Conservation (phyloP, 2,888 invertebrate genomes). For the Allolobophora icterica region DNA sequence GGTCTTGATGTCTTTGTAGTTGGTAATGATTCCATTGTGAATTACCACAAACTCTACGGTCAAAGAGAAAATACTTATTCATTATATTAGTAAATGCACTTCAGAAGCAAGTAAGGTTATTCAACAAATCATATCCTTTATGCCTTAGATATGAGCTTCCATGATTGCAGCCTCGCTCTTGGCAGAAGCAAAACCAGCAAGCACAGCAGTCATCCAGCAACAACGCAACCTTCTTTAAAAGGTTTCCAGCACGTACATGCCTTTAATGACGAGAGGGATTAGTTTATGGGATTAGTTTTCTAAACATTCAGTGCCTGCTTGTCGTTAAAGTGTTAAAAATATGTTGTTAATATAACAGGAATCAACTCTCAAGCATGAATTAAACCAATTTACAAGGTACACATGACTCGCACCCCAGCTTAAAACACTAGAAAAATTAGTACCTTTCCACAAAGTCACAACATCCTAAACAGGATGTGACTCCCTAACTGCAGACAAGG, state of each 20-base stretch:
- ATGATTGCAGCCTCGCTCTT: not conserved
- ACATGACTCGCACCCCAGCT: not conserved
- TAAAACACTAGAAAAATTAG: not conserved
- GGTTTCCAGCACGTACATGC: not conserved
- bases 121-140: not conserved
- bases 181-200: not conserved
- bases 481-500: not conserved
- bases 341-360: not conserved
- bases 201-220: not conserved
- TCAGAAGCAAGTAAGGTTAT: not conserved
- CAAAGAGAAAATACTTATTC: slow-evolving; percentile 15
- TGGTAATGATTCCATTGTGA: slow-evolving; percentile 86
- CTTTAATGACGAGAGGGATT: too few relatives aligned
- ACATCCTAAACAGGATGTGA: not conserved
- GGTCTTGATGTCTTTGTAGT: slow-evolving; percentile 85
- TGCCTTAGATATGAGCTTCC: not conserved
- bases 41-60: slow-evolving; percentile 68
- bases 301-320: too few relatives aligned
- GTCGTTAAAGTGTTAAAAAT: too few relatives aligned
- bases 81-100: not conserved
- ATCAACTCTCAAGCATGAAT: not conserved
- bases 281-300: too few relatives aligned
- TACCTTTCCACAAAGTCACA: not conserved
- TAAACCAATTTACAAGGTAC: not conserved
- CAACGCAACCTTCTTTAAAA: not conserved